Conservation (phyloP, 2,113 vertebrate genomes). For the Coryphaenoides rupestris region DNA sequence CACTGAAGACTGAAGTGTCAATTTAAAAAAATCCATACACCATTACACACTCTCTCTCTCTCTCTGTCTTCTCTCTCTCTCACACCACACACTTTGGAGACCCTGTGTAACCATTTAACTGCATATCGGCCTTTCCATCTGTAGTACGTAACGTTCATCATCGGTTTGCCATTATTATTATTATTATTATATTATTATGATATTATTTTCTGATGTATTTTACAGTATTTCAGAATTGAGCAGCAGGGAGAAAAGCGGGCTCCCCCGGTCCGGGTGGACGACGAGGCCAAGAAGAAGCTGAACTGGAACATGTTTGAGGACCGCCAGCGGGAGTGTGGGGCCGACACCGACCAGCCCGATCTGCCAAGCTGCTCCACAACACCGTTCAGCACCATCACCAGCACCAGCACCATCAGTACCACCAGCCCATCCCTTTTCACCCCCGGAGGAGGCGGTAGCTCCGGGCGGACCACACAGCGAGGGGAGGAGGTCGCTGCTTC, state of each 20-base stretch:
- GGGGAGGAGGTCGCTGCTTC: too few species aligned
- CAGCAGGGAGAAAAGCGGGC: constrained; percentile 83
- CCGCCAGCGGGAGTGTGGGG: constrained; percentile 71
- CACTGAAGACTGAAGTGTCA: too few species aligned
- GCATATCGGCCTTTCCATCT: not conserved
- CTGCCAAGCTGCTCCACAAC: constrained; percentile 51
- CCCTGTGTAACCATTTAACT: not conserved
- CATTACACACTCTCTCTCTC: too few species aligned
- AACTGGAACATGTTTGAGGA: constrained; percentile 94
- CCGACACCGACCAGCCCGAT: constrained; percentile 38
- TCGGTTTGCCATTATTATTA: too few species aligned
- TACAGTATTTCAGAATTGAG: constrained; percentile 77
- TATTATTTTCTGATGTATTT: too few species aligned
- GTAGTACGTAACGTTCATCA: too few species aligned
- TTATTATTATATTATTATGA: not conserved
- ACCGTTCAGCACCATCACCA: too few species aligned
- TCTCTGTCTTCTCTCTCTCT: too few species aligned
- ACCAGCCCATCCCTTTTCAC: too few species aligned
- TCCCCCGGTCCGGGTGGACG: constrained; percentile 82
- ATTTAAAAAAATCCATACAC: not conserved
- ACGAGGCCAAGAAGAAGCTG: constrained; percentile 81
- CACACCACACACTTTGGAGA: not conserved
- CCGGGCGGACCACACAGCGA: constrained; percentile 17
- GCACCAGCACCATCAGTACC: too few species aligned
- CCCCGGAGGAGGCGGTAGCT: constrained; percentile 28